phyloP scores from a whole-genome alignment of 2,888 invertebrate genomes.

The Chymomyza fuscimana region DNA sequence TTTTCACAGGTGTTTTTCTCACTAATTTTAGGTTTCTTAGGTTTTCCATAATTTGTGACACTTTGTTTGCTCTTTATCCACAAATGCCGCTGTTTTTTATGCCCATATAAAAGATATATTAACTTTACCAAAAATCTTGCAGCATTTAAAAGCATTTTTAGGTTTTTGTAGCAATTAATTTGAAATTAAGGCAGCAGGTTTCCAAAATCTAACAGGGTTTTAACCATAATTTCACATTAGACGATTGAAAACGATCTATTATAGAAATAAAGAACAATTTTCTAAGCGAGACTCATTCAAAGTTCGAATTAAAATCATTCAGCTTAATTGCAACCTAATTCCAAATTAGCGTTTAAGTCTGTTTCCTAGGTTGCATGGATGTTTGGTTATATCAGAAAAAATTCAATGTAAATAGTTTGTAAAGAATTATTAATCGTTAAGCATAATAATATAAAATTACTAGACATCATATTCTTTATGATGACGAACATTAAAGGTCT shows the following conservation, averaged over 20 bases:
- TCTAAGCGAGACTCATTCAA: background rate
- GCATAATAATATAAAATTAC: no score
- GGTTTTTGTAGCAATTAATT: background rate
- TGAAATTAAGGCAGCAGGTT: background rate
- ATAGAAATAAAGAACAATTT: background rate
- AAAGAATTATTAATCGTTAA: no score
- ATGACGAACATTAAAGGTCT: no score
- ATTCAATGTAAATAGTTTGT: no score
- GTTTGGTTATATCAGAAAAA: no score
- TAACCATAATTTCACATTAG: background rate
- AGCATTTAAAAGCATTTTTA: background rate
- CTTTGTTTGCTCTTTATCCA: conserved; percentile 13
- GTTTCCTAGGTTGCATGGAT: no score
- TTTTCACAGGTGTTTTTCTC: conserved; percentile 61
- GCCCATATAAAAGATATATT: background rate
- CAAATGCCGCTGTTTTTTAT: conserved; percentile 11
- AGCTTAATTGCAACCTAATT: no score
- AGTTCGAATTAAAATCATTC: no score
- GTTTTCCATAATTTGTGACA: conserved; percentile 34
- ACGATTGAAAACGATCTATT: background rate
- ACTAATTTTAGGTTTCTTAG: conserved; percentile 37
- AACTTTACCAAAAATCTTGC: background rate
- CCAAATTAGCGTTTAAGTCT: no score
- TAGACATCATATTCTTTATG: no score
- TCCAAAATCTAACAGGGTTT: background rate